Evolutionary conservation across 1,140 invertebrate species (phyloP).

Genomic region (Wiebesia pumilae): DNA sequence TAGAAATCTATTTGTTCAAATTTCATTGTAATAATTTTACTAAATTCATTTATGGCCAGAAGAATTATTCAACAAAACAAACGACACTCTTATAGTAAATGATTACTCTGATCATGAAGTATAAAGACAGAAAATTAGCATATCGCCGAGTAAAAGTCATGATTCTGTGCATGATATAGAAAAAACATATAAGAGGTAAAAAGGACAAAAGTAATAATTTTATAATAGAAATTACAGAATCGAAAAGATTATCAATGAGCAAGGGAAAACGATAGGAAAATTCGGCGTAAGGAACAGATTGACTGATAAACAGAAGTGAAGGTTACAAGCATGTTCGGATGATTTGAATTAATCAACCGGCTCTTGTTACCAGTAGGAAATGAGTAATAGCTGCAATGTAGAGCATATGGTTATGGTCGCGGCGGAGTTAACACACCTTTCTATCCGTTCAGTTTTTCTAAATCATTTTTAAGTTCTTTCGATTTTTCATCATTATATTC

Average conservation of each 20-base stretch:
- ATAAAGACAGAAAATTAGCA: too few relatives aligned
- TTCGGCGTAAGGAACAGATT: constrained; percentile 32
- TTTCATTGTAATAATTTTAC: too few relatives aligned
- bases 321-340: constrained; percentile 58
- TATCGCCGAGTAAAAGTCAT: not conserved
- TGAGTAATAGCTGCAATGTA: constrained; percentile 69
- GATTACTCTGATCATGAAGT: too few relatives aligned
- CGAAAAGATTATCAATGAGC: not conserved
- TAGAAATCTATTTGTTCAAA: too few relatives aligned
- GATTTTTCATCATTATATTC: constrained; percentile 36
- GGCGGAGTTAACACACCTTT: too few relatives aligned
- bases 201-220: constrained; percentile 52
- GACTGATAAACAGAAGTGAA: constrained; percentile 67
- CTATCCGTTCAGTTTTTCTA: too few relatives aligned
- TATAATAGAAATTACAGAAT: constrained; percentile 61
- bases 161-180: not conserved
- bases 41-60: too few relatives aligned
- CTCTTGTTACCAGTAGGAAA: constrained; percentile 69
- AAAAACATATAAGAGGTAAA: not conserved
- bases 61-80: too few relatives aligned
- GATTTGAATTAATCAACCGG: constrained; percentile 70
- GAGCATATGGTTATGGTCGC: constrained; percentile 20
- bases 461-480: not conserved
- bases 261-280: not conserved
- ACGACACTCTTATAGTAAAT: too few relatives aligned